Base-by-base conservation (phyloP, 1,140 invertebrate genomes). In the Phenacoccus solenopsis region DNA sequence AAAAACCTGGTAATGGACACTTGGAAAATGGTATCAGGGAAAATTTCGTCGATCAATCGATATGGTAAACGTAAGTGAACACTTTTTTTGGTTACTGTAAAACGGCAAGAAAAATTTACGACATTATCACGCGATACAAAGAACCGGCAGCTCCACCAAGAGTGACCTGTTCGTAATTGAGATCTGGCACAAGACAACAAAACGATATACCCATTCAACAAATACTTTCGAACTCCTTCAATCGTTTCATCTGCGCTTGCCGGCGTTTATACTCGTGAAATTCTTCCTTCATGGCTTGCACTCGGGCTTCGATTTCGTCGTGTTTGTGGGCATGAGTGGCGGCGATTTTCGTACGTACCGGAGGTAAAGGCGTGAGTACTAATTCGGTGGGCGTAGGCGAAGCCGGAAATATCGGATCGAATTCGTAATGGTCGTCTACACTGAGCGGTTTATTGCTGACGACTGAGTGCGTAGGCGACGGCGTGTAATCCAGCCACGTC, bases 391-490 rank as follows among this genome's bases (percentile, higher is more conserved):
- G 86, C 27, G 86, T 87, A n/a, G 90, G 88, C 10, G 90, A 88
- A 22, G 89, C 88, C 35, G 85, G 85, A 9, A 85, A 85, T 0
- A 85, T 84, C 16, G 87, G 87, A 79, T 95, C 92, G 81, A 95
- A 96, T 80, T 96, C 94, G 80, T 96, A 97, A 78, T 96, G 94
- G 61, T 92, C 93, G 79, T 96, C 94, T 49, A 94, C 93, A 75
- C 91, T 94, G 87, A 69, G 89, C 86, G 79, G 74, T 25, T 74
- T 72, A 69, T 71, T 73, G 10, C 71, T 72, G 49, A 24, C 56
- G 68, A 82, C 82, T 24, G 78, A 83, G 27, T 81, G 79, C 12
- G 81, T 81, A 16, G 83, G 82, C 13, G 82, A 79, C 5, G 75
- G 73, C 28, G 74, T 71, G 72, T 72, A 71, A 20, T 72, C 70